Percentiles rank a stretch among this genome's conserved stretches.
phyloP scores from a whole-genome alignment of 2,113 vertebrate genomes.

The Chloropsis cyanopogon region DNA sequence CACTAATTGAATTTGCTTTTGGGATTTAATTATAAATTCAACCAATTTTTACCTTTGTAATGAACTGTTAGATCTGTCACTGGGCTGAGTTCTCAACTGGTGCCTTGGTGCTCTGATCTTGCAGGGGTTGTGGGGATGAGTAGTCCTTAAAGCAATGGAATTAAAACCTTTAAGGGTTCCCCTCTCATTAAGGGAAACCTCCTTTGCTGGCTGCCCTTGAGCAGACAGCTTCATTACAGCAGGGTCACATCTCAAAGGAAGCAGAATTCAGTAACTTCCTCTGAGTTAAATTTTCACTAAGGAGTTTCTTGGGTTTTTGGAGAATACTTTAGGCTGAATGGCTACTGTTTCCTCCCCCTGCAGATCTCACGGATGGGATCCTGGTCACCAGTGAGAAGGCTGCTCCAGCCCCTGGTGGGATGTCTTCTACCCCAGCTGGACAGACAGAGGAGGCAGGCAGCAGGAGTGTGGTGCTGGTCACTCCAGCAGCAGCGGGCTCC shows the following conservation, averaged over 20 bases:
- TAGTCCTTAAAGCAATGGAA: background rate
- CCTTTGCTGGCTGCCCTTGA: background rate
- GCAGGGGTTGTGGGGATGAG: background rate
- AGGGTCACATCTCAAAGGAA: background rate
- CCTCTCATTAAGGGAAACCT: background rate
- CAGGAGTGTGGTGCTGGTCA: background rate
- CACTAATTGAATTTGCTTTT: constrained; percentile 6
- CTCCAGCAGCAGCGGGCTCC: constrained; percentile 13
- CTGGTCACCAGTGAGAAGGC: constrained; percentile 2
- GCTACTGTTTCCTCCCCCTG: background rate
- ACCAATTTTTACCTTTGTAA: background rate
- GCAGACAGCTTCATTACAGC: background rate
- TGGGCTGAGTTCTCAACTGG: background rate
- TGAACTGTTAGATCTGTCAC: background rate
- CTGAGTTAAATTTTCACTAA: background rate
- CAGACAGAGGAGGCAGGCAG: constrained; percentile 31
- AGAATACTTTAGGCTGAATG: background rate
- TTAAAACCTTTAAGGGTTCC: background rate
- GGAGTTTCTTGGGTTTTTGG: fast-evolving
- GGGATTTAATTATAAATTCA: background rate
- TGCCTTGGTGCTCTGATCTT: background rate
- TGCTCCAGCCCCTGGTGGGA: background rate
- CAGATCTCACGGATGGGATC: background rate
- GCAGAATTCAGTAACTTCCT: background rate
- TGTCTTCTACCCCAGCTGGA: constrained; percentile 19